Evolutionary conservation across 2,888 invertebrate species (phyloP), one percentile per base, ranked within the genome.

Genomic region (Oscheius sp.): DNA sequence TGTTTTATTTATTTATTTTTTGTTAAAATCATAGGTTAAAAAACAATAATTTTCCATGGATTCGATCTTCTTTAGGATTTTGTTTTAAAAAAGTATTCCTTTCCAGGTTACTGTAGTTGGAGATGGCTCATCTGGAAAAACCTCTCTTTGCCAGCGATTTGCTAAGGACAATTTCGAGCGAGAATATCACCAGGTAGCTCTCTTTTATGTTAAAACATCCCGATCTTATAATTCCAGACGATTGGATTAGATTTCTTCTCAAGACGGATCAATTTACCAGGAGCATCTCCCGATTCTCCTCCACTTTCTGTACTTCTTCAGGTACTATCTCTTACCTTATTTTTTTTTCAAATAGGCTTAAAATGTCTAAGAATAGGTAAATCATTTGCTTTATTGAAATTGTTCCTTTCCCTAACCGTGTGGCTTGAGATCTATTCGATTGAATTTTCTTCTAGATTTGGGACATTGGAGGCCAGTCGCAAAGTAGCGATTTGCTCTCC

Each of bases 401-500:
- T 34, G 4, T 34, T 29, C 20, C 20, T n/a, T 10, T 34, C 27
- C n/a, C n/a, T n/a, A n/a, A n/a, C n/a, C n/a, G n/a, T n/a, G 12
- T 12, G n/a, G n/a, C n/a, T n/a, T n/a, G n/a, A n/a, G n/a, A n/a
- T n/a, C n/a, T n/a, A n/a, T n/a, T 17, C 15, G 34, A n/a, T n/a
- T n/a, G n/a, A n/a, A n/a, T n/a, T n/a, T n/a, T n/a, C 33, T 81
- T 85, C 27, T 91, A 93, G 87, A 90, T 95, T 33, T 93, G 93
- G 89, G 94, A 95, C 87, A 91, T 94, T 65, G 92, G 93, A 50
- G 94, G 94, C 23, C 91, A 91, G 75, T 91, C 93, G 39, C 88
- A 93, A 12, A 90, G 90, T 53, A 92, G 93, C 8, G 89, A 90
- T 71, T 93, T 94, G 93, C 89, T 94, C 48, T 91, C 91, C 78